Evolutionary conservation across 2,888 invertebrate genomes (phyloP).

Genomic region (Petrolisthes manimaculis): DNA sequence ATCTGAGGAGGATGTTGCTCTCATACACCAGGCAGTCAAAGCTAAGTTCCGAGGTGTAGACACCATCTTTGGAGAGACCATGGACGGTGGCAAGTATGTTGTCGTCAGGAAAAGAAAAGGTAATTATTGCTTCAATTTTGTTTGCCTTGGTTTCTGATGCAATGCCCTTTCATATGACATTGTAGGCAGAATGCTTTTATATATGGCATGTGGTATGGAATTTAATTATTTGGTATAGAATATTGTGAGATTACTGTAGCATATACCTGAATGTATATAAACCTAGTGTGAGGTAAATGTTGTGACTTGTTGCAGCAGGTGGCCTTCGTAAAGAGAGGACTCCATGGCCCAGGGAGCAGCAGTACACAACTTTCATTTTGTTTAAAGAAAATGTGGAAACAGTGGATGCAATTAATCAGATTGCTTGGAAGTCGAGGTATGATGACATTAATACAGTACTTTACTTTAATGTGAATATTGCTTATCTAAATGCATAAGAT

Average conservation of each 20-base stretch:
- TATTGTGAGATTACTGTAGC: no score
- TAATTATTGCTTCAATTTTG: slow-evolving; percentile 3
- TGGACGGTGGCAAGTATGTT: slow-evolving; percentile 49
- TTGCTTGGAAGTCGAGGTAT: slow-evolving; percentile 74
- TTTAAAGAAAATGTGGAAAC: slow-evolving; percentile 96
- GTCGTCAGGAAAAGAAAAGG: slow-evolving; percentile 46
- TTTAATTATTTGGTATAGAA: no score
- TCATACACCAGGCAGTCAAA: slow-evolving; percentile 48
- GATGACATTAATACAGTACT: neutral
- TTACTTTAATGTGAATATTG: neutral
- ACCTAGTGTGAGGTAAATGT: no score
- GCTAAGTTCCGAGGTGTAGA: slow-evolving; percentile 31
- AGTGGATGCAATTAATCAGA: slow-evolving; percentile 82
- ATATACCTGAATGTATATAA: no score
- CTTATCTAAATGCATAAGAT: neutral
- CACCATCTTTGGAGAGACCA: slow-evolving; percentile 37
- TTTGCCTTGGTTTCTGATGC: no score
- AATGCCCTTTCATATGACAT: no score
- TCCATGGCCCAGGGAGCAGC: slow-evolving; percentile 67
- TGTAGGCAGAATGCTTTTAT: no score
- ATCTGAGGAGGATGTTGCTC: slow-evolving; percentile 21
- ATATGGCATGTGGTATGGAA: no score
- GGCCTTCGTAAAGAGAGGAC: slow-evolving; percentile 18
- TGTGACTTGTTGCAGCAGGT: slow-evolving; percentile 20
- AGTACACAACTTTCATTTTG: slow-evolving; percentile 86